Percentiles rank a stretch among this genome's conserved stretches.
Evolutionary conservation across 2,888 invertebrate species (phyloP).

Genomic region (Drosophila stalkeri): DNA sequence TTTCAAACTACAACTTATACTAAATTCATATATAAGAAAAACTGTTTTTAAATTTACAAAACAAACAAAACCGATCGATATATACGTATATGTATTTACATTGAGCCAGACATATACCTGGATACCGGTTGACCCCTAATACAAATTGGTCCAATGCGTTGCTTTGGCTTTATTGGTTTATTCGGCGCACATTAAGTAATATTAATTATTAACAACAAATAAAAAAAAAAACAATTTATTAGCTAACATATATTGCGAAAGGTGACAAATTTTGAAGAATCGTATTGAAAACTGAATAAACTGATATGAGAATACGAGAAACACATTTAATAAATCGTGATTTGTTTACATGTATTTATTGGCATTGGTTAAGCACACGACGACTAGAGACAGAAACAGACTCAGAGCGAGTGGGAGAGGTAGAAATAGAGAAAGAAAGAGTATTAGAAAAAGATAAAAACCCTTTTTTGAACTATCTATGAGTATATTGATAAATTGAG

Average conservation of each 20-base stretch:
- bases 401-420: not conserved
- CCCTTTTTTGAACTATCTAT: constrained; percentile 69
- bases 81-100: constrained; percentile 5
- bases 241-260: constrained; percentile 47
- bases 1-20: constrained; percentile 28
- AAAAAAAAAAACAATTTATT: constrained; percentile 25
- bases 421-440: constrained; percentile 22
- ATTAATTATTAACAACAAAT: constrained; percentile 27
- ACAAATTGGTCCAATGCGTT: constrained; percentile 65
- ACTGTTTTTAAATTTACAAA: constrained; percentile 65
- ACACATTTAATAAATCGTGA: constrained; percentile 50
- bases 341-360: constrained; percentile 65
- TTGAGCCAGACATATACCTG: constrained; percentile 35
- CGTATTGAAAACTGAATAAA: constrained; percentile 26
- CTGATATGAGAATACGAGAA: constrained; percentile 4
- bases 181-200: constrained; percentile 43
- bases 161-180: constrained; percentile 69
- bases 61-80: constrained; percentile 2
- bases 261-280: constrained; percentile 33
- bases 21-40: constrained; percentile 40
- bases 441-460: constrained; percentile 24
- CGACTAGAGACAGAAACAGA: not conserved
- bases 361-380: constrained; percentile 42
- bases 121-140: constrained; percentile 12
- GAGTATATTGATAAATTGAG: constrained; percentile 54